Base-by-base conservation (phyloP, 2,797 vertebrate genomes). In the Odontamblyopus lacepedii region DNA sequence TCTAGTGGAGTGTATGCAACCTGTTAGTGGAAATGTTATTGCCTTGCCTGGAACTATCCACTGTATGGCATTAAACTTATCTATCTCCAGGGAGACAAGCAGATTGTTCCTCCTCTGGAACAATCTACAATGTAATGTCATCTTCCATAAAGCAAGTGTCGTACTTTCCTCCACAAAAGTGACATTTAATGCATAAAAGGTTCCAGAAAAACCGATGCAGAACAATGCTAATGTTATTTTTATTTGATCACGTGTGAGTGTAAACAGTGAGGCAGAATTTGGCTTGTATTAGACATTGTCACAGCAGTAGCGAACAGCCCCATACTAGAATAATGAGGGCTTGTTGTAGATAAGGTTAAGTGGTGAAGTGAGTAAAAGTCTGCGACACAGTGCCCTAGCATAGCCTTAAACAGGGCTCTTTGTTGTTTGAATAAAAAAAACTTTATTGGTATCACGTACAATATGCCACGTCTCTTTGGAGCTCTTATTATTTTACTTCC, bases 311-410 rank as follows among this genome's bases (percentile, higher is more conserved):
- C 35, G 6, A 35, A 7, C 35, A 35, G 35, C 35, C 7, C 35
- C 35, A 35, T 6, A 35, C 35, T 35, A 32, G 93, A 93, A 79
- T 95, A 91, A 95, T 92, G 92, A 93, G 85, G 75, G 67, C 80
- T 67, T 83, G 80, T 67, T 85, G 81, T 88, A 81, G 69, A 76
- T 29, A 16, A 75, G 48, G 66, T 78, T 72, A 73, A 83, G 76
- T 73, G 74, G 74, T 77, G 77, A 80, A 85, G 78, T 70, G 68
- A 69, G 67, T 3, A 2, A 69, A 83, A 13, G 3, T 73, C 32
- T 44, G 41, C 15, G 41, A 44, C 38, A 9, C 41, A 44, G 41
- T 44, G 59, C 55, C 56, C 18, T 70, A 64, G 44, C 55, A 4
- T 61, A 48, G 35, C 19, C 38, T 27, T 66, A 63, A 66, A 38